phyloP scores from a whole-genome alignment of 1,140 invertebrate species.

The Halictus rubicundus region DNA sequence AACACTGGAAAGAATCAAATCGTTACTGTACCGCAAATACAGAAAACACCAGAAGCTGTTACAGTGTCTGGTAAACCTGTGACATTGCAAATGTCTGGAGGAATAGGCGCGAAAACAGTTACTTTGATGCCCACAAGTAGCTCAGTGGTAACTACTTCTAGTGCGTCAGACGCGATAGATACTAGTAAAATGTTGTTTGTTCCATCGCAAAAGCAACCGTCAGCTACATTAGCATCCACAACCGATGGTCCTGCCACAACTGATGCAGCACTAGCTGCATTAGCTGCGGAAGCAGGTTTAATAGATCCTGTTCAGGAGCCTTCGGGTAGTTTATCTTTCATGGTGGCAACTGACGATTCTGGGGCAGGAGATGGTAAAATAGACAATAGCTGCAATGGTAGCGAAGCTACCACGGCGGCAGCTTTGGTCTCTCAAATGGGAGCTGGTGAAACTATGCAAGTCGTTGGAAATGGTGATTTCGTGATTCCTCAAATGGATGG shows the following conservation, averaged over 20 bases:
- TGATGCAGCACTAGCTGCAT: constrained; percentile 84
- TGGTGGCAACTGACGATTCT: constrained; percentile 75
- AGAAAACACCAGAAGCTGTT: constrained; percentile 80
- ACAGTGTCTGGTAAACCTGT: constrained; percentile 87
- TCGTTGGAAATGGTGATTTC: constrained; percentile 77
- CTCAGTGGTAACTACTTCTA: constrained; percentile 75
- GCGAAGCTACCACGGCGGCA: constrained; percentile 67
- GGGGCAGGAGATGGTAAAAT: constrained; percentile 67
- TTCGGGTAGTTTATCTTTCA: constrained; percentile 75
- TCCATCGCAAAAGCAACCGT: constrained; percentile 80
- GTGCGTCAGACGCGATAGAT: constrained; percentile 69
- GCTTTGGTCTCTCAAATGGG: constrained; percentile 70
- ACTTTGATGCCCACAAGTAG: constrained; percentile 79
- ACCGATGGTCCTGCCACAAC: constrained; percentile 84
- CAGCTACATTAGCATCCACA: constrained; percentile 81
- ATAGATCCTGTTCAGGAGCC: constrained; percentile 82
- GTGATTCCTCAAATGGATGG: constrained; percentile 79
- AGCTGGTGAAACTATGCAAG: constrained; percentile 75
- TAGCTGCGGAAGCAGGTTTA: constrained; percentile 85
- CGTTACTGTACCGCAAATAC: constrained; percentile 79
- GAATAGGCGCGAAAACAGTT: constrained; percentile 81
- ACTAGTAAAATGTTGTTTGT: constrained; percentile 82
- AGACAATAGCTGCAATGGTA: constrained; percentile 78
- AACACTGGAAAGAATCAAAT: constrained; percentile 79
- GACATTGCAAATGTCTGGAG: constrained; percentile 83